Evolutionary conservation across 2,888 invertebrate species (phyloP), one percentile per base, ranked within the genome.

Genomic region (Nemotelus pantherinus): DNA sequence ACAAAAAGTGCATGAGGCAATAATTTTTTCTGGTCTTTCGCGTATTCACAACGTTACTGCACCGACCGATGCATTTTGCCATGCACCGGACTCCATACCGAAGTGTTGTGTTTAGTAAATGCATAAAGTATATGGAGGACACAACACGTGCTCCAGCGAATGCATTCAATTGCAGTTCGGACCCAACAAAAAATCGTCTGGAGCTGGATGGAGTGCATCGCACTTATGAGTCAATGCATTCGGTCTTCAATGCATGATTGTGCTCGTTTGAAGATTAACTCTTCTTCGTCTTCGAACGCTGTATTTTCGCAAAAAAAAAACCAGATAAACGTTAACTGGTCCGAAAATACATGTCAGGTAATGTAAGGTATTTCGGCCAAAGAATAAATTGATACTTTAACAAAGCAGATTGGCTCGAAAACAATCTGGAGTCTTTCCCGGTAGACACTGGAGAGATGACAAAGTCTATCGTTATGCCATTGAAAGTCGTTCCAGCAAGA

Each of bases 71-170:
- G 50, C 67, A 67, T 25, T 48, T 68, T 25, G 25, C 25, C 48
- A 50, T 74, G 63, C 44, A 48, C 39, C 55, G 70, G 43, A 43
- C 41, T 55, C 43, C 55, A 70, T 63, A 43, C 25, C 25, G 25
- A 9, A 41, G 25, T 43, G 57, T 25, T 3, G 3, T 10, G 7
- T 57, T 4, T 25, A 57, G 57, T 50, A 10, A 4, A 63, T 43
- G 2, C 10, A 65, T 2, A 65, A 65, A 65, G 70, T 70, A 47
- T 47, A 9, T 43, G 7, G 53, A 70, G 50, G 43, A 70, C 48
- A 72, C 58, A 72, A 72, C 71, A 74, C 74, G 74, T 74, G 74
- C 74, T 60, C 43, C 74, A n/a, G 41, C 63, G 48, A 10, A 41
- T 74, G 74, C 74, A 74, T 63, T 50, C 58, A 55, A 55, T 41